Base-by-base conservation (phyloP, 2,113 vertebrate genomes). In the Salminus brasiliensis region DNA sequence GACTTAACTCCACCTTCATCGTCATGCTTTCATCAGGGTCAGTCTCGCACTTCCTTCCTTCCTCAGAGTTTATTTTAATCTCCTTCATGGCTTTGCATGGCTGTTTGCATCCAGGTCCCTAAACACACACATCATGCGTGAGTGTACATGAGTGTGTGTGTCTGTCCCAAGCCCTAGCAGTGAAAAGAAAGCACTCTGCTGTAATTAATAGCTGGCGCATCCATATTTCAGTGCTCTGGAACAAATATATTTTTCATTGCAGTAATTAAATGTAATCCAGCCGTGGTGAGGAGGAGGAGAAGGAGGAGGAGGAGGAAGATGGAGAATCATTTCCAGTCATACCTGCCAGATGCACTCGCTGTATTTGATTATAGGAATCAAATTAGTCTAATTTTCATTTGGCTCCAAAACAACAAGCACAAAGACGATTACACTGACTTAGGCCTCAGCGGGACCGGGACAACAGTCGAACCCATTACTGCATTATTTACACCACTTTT, bases 71-170 rank as follows among this genome's bases (percentile, higher is more conserved):
- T 18, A 27, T 71, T 55, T 10, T 59, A 32, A 34, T 71, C 23
- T 27, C 34, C 16, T 32, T 12, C 13, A 10, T 36, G 8, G 23
- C 15, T 79, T 79, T 79, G 76, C 76, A 79, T 79, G n/a, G 30
- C 9, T 6, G 1, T 79, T 79, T 79, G 76, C 76, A 79, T 79
- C 3, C 15, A 11, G 67, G 6, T 63, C 60, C 29, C 30, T 30
- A 16, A 63, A 21, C 30, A 21, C 49, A 57, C 32, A n/a, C n/a
- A n/a, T n/a, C n/a, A n/a, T n/a, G n/a, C n/a, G n/a, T n/a, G n/a
- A 29, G 62, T 8, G 13, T 5, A 2, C 23, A n/a, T n/a, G n/a
- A n/a, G n/a, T n/a, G n/a, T 21, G 15, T 29, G 15, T n/a, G 1
- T 49, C 18, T 52, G n/a, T n/a, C 30, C 16, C 16, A 32, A 15